A percentile compares a stretch with the other conserved stretches of the same genome.
phyloP scores from a whole-genome alignment of 2,797 vertebrate genomes.

The Characodon lateralis region DNA sequence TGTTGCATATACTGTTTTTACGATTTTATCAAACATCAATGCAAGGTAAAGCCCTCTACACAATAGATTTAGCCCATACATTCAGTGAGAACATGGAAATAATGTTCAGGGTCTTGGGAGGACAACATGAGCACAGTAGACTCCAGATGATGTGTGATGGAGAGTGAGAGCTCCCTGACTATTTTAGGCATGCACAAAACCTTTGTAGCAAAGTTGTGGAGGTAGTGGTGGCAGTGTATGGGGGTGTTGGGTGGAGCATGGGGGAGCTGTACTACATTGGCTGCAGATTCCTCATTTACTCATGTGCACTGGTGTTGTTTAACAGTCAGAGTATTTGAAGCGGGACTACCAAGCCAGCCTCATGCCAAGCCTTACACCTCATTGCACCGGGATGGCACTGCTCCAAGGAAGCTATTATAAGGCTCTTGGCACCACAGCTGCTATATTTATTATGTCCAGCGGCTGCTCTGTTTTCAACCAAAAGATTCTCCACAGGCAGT shows the following conservation, averaged over 20 bases:
- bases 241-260: background rate
- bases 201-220: background rate
- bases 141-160: background rate
- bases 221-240: background rate
- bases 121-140: background rate
- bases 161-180: background rate
- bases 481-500: background rate
- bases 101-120: background rate
- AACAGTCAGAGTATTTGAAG: background rate
- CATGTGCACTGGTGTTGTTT: background rate
- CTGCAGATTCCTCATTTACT: background rate
- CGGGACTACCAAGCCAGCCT: background rate
- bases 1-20: too few species aligned
- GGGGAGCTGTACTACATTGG: background rate
- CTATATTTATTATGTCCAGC: background rate
- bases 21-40: background rate
- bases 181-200: background rate
- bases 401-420: slow-evolving; percentile 1
- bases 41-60: background rate
- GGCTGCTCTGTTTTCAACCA: background rate
- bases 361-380: background rate
- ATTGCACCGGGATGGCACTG: background rate
- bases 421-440: background rate
- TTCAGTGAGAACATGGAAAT: too few species aligned
- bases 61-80: background rate